Evolutionary conservation across 2,797 vertebrate species (phyloP).

Genomic region (Danio jaintianensis): DNA sequence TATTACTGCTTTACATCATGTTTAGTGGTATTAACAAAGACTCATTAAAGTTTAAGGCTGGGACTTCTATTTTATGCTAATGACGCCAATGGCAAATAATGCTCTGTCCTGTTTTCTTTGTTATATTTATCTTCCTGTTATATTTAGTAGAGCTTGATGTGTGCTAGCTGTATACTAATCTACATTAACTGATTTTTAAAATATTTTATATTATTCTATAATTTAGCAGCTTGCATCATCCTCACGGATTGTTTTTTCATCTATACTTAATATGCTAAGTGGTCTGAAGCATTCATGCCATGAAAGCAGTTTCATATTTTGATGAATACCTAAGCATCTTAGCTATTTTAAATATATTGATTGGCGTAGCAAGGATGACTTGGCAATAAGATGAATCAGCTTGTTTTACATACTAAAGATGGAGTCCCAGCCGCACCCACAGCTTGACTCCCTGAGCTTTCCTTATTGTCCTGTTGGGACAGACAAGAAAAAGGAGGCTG

Average conservation of each 20-base stretch:
- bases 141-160: neutral
- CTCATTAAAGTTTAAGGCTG: neutral
- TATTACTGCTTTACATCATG: neutral
- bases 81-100: neutral
- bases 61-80: neutral
- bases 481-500: conserved; percentile 76
- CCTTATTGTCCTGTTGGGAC: conserved; percentile 83
- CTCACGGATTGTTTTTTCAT: conserved; percentile 45
- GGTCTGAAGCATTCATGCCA: conserved; percentile 69
- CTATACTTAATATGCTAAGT: conserved; percentile 66
- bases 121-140: neutral
- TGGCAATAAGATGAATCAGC: conserved; percentile 66
- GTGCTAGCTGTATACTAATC: neutral
- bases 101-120: neutral
- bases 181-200: neutral
- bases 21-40: neutral
- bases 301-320: conserved; percentile 61
- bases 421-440: conserved; percentile 72
- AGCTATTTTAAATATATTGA: conserved; percentile 62
- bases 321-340: conserved; percentile 48
- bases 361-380: conserved; percentile 64
- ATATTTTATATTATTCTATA: neutral
- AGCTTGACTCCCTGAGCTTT: conserved; percentile 78
- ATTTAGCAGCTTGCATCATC: neutral
- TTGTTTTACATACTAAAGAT: conserved; percentile 81